phyloP scores from a whole-genome alignment of 2,113 vertebrate genomes.

The Platysternon megacephalum region DNA sequence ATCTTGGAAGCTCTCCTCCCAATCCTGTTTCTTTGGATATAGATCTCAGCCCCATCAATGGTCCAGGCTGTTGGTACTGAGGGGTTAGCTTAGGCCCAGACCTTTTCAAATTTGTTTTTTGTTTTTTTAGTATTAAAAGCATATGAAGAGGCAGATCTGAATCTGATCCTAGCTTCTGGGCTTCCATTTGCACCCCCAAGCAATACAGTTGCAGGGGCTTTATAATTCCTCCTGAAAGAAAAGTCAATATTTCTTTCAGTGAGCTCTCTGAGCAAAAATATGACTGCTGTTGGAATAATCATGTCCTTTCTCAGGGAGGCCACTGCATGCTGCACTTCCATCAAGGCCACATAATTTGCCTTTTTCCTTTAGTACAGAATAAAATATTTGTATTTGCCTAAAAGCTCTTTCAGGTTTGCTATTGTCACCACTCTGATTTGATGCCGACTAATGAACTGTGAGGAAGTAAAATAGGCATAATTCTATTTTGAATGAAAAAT shows the following conservation, averaged over 20 bases:
- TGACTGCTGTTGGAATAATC: not conserved
- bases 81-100: not conserved
- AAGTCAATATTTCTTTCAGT: not conserved
- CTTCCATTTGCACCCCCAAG: not conserved
- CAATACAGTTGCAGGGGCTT: not conserved
- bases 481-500: not conserved
- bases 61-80: not conserved
- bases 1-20: not conserved
- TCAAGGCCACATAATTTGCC: not conserved
- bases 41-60: not conserved
- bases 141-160: not conserved
- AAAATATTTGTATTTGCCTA: not conserved
- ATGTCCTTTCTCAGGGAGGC: not conserved
- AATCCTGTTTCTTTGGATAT: not conserved
- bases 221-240: not conserved
- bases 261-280: not conserved
- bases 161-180: not conserved
- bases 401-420: not conserved
- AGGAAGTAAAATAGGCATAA: not conserved
- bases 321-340: not conserved
- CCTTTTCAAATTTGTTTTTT: not conserved
- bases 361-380: not conserved
- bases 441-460: not conserved
- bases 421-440: not conserved
- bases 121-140: slow-evolving; percentile 20